Conservation (phyloP, 2,797 vertebrate species). For the Dallia pectoralis region DNA sequence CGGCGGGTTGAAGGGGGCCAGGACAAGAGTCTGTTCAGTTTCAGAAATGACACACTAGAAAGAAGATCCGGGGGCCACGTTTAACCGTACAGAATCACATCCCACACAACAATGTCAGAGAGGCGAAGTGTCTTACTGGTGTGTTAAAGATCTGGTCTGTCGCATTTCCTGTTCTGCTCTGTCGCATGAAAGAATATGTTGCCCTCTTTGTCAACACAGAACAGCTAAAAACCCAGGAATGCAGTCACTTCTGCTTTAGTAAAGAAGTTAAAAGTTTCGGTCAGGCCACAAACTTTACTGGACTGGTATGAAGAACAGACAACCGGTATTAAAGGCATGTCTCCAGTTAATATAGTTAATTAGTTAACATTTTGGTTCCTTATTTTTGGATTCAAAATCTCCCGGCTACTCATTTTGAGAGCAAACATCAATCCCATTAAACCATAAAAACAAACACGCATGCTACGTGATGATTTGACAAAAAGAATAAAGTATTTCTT, state of each 20-base stretch:
- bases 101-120: neutral
- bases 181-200: neutral
- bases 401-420: too few species aligned
- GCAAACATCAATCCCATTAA: too few species aligned
- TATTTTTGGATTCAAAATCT: too few species aligned
- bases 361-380: too few species aligned
- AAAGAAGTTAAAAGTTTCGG: neutral
- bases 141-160: neutral
- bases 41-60: constrained; percentile 25
- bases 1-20: neutral
- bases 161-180: neutral
- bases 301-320: neutral
- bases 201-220: neutral
- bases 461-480: too few species aligned
- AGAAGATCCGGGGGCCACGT: neutral
- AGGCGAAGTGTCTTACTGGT: neutral
- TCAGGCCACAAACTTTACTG: neutral
- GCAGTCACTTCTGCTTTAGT: neutral
- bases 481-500: too few species aligned
- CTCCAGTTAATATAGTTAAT: too few species aligned
- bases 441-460: too few species aligned
- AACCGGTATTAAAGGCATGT: neutral
- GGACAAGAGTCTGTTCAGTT: constrained; percentile 23
- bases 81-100: neutral
- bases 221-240: neutral